A percentile compares a stretch with the other conserved stretches of the same genome.
These are phyloP conservation scores for Bovichtus variegatus DNA, from an alignment of 2,797 vertebrate species.

Conservation along the genomic window DNA sequence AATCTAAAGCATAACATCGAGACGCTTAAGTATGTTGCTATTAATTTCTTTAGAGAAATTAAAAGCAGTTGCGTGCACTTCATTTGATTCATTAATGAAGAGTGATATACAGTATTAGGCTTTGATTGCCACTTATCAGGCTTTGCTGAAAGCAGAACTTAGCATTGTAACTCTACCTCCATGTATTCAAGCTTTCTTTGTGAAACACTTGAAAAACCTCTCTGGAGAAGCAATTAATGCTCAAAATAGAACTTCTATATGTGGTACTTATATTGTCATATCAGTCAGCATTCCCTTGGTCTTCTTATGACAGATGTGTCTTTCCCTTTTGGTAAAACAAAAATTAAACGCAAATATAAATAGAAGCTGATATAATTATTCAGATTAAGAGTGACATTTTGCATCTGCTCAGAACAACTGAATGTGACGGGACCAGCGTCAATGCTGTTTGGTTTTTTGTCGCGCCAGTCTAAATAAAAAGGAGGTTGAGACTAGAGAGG, in stretches of 20 bases:
- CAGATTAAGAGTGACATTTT: slow-evolving; percentile 52
- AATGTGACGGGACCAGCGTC: slow-evolving; percentile 74
- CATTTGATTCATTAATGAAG: neutral
- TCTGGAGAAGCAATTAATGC: slow-evolving; percentile 42
- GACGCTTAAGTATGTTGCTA: neutral
- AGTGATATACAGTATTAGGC: neutral
- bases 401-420: slow-evolving; percentile 64
- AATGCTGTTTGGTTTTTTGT: slow-evolving; percentile 59
- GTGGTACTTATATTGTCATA: slow-evolving; percentile 24
- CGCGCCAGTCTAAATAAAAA: slow-evolving; percentile 69
- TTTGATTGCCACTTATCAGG: neutral
- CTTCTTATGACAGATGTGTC: slow-evolving; percentile 13
- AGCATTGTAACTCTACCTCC: slow-evolving; percentile 10
- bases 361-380: slow-evolving; percentile 41
- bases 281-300: slow-evolving; percentile 28
- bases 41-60: neutral
- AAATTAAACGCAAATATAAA: slow-evolving; percentile 20
- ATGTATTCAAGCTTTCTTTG: slow-evolving; percentile 11
- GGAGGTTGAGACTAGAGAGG: slow-evolving; percentile 48
- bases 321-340: slow-evolving; percentile 14
- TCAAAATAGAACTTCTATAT: slow-evolving; percentile 38
- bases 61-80: neutral
- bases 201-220: slow-evolving; percentile 25
- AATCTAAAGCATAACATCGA: neutral
- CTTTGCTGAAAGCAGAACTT: slow-evolving; percentile 10